phyloP scores from a whole-genome alignment of 2,888 invertebrate species.

The Orthosia gothica region DNA sequence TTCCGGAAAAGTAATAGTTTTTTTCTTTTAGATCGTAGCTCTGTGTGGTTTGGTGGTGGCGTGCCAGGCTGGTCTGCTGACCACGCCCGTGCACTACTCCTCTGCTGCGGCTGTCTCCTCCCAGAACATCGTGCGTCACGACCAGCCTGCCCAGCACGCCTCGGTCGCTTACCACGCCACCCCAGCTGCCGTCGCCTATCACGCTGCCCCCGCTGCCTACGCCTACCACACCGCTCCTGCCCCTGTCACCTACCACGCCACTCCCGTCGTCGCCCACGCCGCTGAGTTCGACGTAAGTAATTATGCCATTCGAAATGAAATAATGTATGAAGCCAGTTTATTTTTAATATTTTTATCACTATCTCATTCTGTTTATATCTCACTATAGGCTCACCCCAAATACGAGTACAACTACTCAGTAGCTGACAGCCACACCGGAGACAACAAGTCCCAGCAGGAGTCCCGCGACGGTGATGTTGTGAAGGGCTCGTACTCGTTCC shows the following conservation, averaged over 20 bases:
- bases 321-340: no score
- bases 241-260: constrained; percentile 57
- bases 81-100: constrained; percentile 78
- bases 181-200: constrained; percentile 61
- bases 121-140: constrained; percentile 71
- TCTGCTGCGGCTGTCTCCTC: constrained; percentile 78
- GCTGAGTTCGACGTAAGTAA: constrained; percentile 59
- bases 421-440: constrained; percentile 89
- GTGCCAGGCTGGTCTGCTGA: constrained; percentile 76
- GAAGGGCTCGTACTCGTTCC: constrained; percentile 87
- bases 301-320: not conserved
- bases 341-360: no score
- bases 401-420: constrained; percentile 89
- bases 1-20: not conserved
- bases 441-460: constrained; percentile 89
- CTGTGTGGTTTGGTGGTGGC: constrained; percentile 77
- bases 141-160: constrained; percentile 70
- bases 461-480: constrained; percentile 87
- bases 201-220: constrained; percentile 52
- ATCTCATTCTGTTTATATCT: constrained; percentile 31
- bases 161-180: constrained; percentile 52
- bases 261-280: constrained; percentile 69
- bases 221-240: constrained; percentile 57
- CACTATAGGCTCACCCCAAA: constrained; percentile 78
- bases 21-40: constrained; percentile 74